These are phyloP conservation scores for Strigamia transsilvanica DNA, from an alignment of 2,888 invertebrate species.

Conservation along the genomic window DNA sequence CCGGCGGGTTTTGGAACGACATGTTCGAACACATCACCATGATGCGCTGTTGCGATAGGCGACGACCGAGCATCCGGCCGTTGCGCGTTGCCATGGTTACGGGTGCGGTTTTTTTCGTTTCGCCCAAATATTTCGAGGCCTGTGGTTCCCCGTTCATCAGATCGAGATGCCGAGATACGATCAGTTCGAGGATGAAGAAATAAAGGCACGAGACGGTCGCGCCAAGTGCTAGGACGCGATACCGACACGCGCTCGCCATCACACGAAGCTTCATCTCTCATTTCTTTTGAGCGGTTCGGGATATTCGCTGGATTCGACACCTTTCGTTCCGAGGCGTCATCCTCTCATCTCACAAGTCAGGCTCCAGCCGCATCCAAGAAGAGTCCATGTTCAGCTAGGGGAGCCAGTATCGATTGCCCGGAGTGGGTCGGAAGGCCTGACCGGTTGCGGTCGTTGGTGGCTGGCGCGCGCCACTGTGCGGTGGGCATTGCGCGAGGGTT, in stretches of 20 bases:
- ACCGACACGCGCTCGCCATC: background rate
- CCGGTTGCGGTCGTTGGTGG: too few relatives aligned
- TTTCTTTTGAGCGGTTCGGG: background rate
- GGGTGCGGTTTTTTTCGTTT: background rate
- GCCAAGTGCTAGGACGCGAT: background rate
- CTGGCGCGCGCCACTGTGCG: too few relatives aligned
- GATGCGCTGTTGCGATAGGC: background rate
- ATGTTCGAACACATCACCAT: slow-evolving; percentile 55
- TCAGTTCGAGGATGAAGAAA: slow-evolving; percentile 17
- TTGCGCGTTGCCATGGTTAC: background rate
- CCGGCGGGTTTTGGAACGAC: slow-evolving; percentile 63
- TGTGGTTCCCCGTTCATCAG: background rate
- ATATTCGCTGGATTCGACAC: background rate
- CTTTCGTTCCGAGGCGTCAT: background rate
- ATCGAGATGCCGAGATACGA: slow-evolving; percentile 3
- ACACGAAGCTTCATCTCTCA: background rate
- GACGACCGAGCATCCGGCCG: slow-evolving; percentile 14
- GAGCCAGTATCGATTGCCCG: background rate
- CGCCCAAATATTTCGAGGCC: background rate
- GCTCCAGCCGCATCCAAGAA: slow-evolving; percentile 2
- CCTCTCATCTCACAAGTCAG: background rate
- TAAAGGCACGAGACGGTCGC: slow-evolving; percentile 9
- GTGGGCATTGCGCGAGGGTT: too few relatives aligned
- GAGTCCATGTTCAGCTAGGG: background rate
- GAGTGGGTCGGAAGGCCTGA: too few relatives aligned